phyloP scores from a whole-genome alignment of 2,888 invertebrate genomes.

The Polylopha cassiicola region DNA sequence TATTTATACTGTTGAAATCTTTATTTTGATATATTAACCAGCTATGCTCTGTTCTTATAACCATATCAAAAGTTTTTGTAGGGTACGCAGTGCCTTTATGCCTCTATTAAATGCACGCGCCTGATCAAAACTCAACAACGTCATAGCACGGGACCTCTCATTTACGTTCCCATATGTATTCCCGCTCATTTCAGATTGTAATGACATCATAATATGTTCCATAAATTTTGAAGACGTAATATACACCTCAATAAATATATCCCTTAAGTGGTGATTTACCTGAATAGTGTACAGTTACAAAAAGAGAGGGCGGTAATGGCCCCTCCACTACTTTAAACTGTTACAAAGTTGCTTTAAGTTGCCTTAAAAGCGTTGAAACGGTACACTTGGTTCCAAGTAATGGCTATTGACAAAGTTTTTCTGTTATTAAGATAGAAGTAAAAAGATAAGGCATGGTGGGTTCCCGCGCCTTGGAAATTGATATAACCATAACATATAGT shows the following conservation, averaged over 20 bases:
- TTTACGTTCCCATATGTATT: conserved; percentile 16
- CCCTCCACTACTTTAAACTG: conserved; percentile 41
- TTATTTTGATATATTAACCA: no score
- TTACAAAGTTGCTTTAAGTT: conserved; percentile 40
- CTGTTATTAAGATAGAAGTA: conserved; percentile 38
- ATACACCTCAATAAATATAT: conserved; percentile 50
- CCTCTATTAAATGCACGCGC: no score
- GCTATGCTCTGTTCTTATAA: no score
- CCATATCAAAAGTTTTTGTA: no score
- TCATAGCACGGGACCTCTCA: conserved; percentile 8
- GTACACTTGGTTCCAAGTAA: conserved; percentile 33
- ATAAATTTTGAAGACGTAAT: conserved; percentile 57
- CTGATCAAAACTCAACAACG: conserved; percentile 5
- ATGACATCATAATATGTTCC: conserved; percentile 43
- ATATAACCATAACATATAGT: conserved; percentile 18
- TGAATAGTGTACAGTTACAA: conserved; percentile 31
- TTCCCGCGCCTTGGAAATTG: conserved; percentile 17
- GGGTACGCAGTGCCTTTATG: no score
- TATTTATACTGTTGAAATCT: no score
- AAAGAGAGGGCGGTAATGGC: conserved; percentile 42
- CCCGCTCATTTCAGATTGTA: conserved; percentile 32
- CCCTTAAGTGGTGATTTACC: conserved; percentile 57
- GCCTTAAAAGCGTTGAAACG: conserved; percentile 45
- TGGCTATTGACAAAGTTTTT: conserved; percentile 46
- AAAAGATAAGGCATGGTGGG: conserved; percentile 28